These are phyloP conservation scores for Emberiza fucata DNA, from an alignment of 2,113 vertebrate species.

Conservation along the genomic window DNA sequence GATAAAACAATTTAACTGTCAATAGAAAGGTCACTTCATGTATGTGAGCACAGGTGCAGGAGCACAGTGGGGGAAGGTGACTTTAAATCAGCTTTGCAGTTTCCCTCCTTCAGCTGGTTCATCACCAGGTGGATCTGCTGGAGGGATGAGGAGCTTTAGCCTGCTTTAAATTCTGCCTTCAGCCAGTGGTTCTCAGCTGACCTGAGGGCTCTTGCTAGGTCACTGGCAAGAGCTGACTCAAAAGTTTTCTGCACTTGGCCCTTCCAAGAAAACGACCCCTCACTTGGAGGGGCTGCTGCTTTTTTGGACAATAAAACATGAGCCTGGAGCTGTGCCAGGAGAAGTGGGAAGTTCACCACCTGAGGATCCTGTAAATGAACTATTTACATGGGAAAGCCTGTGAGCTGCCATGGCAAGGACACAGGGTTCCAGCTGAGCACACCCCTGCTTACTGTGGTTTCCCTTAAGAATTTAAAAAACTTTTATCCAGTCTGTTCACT, in stretches of 20 bases:
- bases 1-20: background rate
- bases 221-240: background rate
- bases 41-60: background rate
- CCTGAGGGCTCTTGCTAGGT: background rate
- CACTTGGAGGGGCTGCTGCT: background rate
- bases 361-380: background rate
- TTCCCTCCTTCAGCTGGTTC: background rate
- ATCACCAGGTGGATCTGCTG: background rate
- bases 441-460: background rate
- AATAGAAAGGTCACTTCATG: background rate
- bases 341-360: background rate
- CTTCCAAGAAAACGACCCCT: background rate
- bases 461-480: background rate
- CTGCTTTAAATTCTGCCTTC: background rate
- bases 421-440: background rate
- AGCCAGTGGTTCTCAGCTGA: background rate
- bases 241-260: background rate
- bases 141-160: slow-evolving; percentile 1
- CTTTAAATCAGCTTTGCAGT: slow-evolving; percentile 1
- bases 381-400: background rate
- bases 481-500: background rate
- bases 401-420: background rate
- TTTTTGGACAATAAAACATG: background rate
- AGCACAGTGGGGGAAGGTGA: background rate
- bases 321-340: background rate